Conservation (phyloP, 2,113 vertebrate species). For the Otis tarda region DNA sequence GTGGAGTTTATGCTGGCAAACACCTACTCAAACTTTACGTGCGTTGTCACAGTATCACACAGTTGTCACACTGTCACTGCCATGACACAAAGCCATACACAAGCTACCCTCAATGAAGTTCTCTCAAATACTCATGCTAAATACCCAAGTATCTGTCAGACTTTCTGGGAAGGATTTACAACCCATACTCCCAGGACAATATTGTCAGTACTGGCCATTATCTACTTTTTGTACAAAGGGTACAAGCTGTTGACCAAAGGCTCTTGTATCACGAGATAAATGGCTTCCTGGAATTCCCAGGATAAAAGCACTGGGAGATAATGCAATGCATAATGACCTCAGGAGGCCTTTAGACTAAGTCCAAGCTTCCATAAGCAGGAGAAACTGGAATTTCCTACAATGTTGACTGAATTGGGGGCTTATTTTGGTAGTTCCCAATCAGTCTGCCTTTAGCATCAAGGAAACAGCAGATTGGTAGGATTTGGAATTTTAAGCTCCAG, state of each 20-base stretch:
- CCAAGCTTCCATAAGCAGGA: neutral
- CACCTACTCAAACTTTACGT: neutral
- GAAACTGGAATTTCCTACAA: neutral
- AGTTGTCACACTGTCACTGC: neutral
- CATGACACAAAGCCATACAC: neutral
- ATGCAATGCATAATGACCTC: neutral
- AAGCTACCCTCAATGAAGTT: neutral
- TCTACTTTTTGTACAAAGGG: neutral
- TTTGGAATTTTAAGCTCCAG: neutral
- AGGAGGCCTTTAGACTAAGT: neutral
- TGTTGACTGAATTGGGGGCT: neutral
- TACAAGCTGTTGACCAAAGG: conserved; percentile 24
- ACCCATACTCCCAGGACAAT: neutral
- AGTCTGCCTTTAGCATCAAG: neutral
- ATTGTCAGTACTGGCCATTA: neutral
- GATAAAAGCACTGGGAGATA: conserved; percentile 6
- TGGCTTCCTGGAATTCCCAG: conserved; percentile 38
- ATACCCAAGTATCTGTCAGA: neutral
- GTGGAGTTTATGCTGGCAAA: neutral
- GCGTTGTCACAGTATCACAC: neutral
- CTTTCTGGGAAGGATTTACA: conserved; percentile 11
- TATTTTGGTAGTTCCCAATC: neutral
- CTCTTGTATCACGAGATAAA: conserved; percentile 30
- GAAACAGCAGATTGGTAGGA: neutral
- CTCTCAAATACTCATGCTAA: neutral